These are phyloP conservation scores for Machaerirhynchus nigripectus DNA, from an alignment of 2,113 vertebrate species.

Conservation along the genomic window DNA sequence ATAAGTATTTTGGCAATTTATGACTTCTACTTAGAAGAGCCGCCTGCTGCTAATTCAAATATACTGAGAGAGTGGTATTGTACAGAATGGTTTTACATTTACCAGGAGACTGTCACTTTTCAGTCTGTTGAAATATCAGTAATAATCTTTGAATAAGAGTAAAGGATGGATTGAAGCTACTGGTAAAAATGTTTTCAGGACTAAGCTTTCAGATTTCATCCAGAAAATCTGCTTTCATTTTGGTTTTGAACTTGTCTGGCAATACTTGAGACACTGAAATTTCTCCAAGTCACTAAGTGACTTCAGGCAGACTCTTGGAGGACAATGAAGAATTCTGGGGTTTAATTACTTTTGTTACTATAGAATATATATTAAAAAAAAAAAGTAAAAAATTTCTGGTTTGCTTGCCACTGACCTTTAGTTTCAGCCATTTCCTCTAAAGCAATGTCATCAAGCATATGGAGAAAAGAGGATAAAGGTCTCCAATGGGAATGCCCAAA, in stretches of 20 bases:
- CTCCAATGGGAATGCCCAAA: background rate
- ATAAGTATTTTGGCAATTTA: background rate
- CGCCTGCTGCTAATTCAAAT: background rate
- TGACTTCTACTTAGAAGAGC: background rate
- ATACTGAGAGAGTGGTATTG: background rate
- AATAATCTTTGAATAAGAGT: background rate
- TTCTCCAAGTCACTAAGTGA: background rate
- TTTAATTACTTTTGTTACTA: background rate
- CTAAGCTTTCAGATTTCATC: background rate
- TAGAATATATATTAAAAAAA: no score
- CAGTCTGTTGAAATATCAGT: background rate
- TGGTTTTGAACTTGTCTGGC: background rate
- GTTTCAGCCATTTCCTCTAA: background rate
- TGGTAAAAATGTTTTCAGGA: background rate
- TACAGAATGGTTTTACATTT: background rate
- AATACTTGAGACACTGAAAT: background rate
- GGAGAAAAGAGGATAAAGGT: background rate
- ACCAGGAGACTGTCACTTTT: background rate
- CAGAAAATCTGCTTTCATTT: background rate
- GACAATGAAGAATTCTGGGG: background rate
- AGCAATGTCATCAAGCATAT: background rate
- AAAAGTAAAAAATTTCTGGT: background rate
- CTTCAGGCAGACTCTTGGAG: background rate
- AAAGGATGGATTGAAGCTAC: background rate
- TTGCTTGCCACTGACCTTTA: background rate